A percentile compares a stretch with the other conserved stretches of the same genome.
These are phyloP conservation scores for Mythimna lalbum DNA, from an alignment of 2,888 invertebrate genomes.

Conservation along the genomic window DNA sequence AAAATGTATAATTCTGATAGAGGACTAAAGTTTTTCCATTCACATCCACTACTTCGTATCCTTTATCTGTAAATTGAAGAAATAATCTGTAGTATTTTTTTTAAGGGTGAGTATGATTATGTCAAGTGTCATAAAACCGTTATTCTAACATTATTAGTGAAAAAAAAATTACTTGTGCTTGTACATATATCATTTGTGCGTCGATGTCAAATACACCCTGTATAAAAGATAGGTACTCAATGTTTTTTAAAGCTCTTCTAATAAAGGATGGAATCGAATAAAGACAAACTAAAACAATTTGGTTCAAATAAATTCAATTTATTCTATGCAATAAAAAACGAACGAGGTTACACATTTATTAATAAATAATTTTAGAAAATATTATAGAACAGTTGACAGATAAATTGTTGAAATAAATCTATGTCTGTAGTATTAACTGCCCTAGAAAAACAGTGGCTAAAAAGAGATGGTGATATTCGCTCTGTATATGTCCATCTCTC, in stretches of 20 bases:
- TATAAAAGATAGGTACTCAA: no score
- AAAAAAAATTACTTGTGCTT: no score
- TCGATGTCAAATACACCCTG: no score
- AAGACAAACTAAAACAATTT: not conserved
- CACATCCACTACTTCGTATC: constrained; percentile 23
- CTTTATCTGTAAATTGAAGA: constrained; percentile 22
- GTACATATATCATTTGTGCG: no score
- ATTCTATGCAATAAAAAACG: not conserved
- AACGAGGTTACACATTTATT: not conserved
- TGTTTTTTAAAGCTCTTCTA: not conserved
- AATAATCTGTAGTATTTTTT: not conserved
- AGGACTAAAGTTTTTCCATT: constrained; percentile 40
- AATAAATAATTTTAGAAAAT: not conserved
- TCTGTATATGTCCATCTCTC: not conserved
- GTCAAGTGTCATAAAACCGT: no score
- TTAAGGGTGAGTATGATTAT: no score
- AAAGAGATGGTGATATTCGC: not conserved
- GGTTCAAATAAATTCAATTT: not conserved
- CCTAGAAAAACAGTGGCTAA: not conserved
- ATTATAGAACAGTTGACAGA: no score
- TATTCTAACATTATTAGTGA: no score
- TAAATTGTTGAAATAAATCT: no score
- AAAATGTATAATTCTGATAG: constrained; percentile 53
- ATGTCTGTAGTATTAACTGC: no score
- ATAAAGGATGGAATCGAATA: not conserved